A percentile compares a stretch with the other conserved stretches of the same genome.
These are phyloP conservation scores for Melinaea marsaeus DNA, from an alignment of 2,888 invertebrate genomes.

Conservation along the genomic window DNA sequence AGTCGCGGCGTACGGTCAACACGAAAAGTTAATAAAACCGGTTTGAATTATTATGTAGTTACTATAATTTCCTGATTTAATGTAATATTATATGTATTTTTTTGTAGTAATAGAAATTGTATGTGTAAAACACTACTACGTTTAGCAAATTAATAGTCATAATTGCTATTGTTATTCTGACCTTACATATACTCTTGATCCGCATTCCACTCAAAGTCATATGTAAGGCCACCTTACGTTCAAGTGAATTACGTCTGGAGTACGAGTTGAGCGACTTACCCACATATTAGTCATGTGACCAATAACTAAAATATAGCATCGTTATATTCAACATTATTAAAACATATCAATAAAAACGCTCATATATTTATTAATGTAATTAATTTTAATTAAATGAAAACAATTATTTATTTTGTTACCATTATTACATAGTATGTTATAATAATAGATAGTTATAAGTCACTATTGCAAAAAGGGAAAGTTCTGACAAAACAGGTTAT, in stretches of 20 bases:
- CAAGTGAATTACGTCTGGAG: slow-evolving; percentile 1
- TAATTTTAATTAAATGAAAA: no score
- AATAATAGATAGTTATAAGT: no score
- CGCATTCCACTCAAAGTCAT: slow-evolving; percentile 42
- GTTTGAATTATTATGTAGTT: background rate
- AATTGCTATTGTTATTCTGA: slow-evolving; percentile 25
- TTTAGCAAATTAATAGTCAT: background rate
- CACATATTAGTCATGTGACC: background rate
- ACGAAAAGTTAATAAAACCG: slow-evolving; percentile 1
- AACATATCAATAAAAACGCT: no score
- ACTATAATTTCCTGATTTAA: background rate
- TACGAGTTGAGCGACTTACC: background rate
- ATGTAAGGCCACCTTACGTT: slow-evolving; percentile 22
- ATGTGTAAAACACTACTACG: slow-evolving; percentile 1
- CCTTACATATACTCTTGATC: slow-evolving; percentile 37
- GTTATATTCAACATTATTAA: no score
- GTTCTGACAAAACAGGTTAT: no score
- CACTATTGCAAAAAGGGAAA: no score
- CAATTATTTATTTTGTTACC: no score
- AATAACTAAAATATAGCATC: no score
- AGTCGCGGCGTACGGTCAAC: slow-evolving; percentile 3
- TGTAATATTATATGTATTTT: background rate
- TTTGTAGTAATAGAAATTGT: background rate
- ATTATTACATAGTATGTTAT: no score
- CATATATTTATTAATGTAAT: no score